Base-by-base conservation (phyloP, 2,797 vertebrate species). In the Avahi laniger region DNA sequence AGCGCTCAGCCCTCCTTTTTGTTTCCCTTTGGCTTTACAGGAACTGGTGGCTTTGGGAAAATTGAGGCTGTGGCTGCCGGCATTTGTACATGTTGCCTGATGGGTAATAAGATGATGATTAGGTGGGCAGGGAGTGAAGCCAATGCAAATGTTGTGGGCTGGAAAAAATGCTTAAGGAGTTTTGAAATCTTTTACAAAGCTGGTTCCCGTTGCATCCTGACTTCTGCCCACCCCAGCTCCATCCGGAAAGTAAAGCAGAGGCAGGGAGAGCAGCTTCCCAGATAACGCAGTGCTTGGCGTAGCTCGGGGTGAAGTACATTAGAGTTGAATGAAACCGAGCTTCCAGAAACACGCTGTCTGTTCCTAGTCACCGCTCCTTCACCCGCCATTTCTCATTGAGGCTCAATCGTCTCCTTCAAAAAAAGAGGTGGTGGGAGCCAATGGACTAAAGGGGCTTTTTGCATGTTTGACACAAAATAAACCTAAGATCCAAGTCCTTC, bases 61-160 rank as follows among this genome's bases (percentile, higher is more conserved):
- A 96, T 12, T 82, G 91, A 96, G 70, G 88, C 79, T 94, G 48
- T 73, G 81, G 76, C 88, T 91, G 78, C 59, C 7, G 15, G 75
- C 69, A 85, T 83, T 63, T 92, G 46, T 79, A n/a, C 28, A 13
- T 80, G 75, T 38, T 94, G 69, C 92, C 84, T 93, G 69, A 86
- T 50, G 33, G 17, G 30, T 75, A 92, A 83, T 84, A 69, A 92
- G 54, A 80, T 38, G 85, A 95, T 87, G 93, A 94, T 93, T 90
- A 78, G 83, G 76, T 84, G 52, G 87, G 78, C 84, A 96, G 52
- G 76, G 50, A 94, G 12, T 30, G n/a, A 72, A 86, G 84, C 95
- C 95, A 97, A 93, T 92, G 96, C 91, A 97, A 97, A 96, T 97
- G 35, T 13, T 80, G 61, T 92, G 96, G 89, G 80, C n/a, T 92